Evolutionary conservation across 2,888 invertebrate species (phyloP).

Genomic region (Lamproptera curius): DNA sequence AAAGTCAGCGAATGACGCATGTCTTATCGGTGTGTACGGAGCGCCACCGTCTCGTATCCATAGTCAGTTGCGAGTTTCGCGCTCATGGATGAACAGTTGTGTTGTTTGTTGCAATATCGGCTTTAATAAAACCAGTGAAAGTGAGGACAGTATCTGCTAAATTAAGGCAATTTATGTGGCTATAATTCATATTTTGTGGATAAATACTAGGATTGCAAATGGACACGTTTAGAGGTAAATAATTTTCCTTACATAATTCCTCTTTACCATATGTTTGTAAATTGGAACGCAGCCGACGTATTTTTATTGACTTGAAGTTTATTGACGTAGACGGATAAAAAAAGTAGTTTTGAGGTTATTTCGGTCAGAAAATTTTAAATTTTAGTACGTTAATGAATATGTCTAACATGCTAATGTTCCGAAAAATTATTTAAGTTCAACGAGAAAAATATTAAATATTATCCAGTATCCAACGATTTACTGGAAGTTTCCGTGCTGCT

Average conservation of each 20-base stretch:
- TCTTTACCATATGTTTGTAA: slow-evolving; percentile 52
- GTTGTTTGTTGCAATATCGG: slow-evolving; percentile 43
- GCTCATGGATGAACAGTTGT: slow-evolving; percentile 54
- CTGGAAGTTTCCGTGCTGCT: not conserved
- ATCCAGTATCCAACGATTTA: not conserved
- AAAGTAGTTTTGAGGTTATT: slow-evolving; percentile 5
- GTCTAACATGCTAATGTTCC: not conserved
- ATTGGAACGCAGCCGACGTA: slow-evolving; percentile 49
- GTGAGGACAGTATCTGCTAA: slow-evolving; percentile 39
- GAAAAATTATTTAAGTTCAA: not conserved
- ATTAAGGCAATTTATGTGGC: slow-evolving; percentile 41
- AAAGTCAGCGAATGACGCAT: slow-evolving; percentile 31
- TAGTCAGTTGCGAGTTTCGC: slow-evolving; percentile 59
- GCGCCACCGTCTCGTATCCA: slow-evolving; percentile 31
- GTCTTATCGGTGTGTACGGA: slow-evolving; percentile 29
- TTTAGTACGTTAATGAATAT: not conserved
- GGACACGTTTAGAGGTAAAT: slow-evolving; percentile 62
- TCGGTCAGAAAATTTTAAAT: not conserved
- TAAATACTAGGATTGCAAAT: slow-evolving; percentile 47
- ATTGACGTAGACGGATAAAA: slow-evolving; percentile 16
- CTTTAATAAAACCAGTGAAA: slow-evolving; percentile 44
- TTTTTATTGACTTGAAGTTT: slow-evolving; percentile 26
- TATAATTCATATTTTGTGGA: slow-evolving; percentile 35
- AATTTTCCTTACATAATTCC: slow-evolving; percentile 49
- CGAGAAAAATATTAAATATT: not conserved